Percentiles rank a stretch among this genome's conserved stretches.
phyloP scores from a whole-genome alignment of 2,113 vertebrate species.

The Tupaia chinensis region DNA sequence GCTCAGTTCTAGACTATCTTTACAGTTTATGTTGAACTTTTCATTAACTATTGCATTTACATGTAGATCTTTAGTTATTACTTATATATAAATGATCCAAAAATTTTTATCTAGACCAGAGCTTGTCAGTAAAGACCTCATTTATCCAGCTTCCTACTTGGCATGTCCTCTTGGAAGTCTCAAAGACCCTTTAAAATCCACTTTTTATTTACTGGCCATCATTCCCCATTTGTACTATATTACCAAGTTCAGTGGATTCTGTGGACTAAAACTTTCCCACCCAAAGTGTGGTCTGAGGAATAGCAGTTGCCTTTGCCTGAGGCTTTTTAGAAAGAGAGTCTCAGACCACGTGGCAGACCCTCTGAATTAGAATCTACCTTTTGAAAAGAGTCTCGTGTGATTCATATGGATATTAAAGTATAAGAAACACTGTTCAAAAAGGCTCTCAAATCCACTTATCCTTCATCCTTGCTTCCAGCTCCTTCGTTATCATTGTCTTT shows the following conservation, averaged over 20 bases:
- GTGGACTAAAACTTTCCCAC: background rate
- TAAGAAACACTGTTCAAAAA: background rate
- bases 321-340: background rate
- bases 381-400: background rate
- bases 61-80: background rate
- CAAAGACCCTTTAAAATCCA: background rate
- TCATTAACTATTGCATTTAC: background rate
- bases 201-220: background rate
- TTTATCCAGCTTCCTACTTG: background rate
- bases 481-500: background rate
- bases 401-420: background rate
- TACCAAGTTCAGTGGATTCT: background rate
- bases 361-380: background rate
- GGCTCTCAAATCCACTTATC: background rate
- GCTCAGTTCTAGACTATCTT: background rate
- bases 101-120: background rate
- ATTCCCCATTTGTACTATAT: rapidly evolving
- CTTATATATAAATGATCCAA: background rate
- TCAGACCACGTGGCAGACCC: background rate
- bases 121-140: background rate
- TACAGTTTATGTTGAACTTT: background rate
- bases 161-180: background rate
- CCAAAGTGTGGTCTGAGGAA: background rate
- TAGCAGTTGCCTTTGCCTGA: background rate
- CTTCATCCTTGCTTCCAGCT: background rate